phyloP scores from a whole-genome alignment of 2,797 vertebrate genomes.

The Leucoraja ocellata region DNA sequence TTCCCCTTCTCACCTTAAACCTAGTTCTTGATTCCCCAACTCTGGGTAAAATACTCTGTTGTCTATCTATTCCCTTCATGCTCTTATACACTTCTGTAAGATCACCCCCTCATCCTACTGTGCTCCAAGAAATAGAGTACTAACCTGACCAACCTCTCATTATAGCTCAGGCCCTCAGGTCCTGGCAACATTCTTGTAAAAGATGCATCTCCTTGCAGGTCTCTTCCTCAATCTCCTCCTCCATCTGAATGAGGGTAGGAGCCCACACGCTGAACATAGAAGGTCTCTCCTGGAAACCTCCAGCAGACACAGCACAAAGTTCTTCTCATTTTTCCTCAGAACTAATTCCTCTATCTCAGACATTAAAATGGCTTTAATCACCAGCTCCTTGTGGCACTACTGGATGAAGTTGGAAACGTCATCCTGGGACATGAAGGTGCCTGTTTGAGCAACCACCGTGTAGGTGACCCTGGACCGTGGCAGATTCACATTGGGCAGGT shows the following conservation, averaged over 20 bases:
- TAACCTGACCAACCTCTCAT: too few relatives aligned
- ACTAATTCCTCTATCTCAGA: constrained; percentile 72
- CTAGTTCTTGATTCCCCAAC: too few relatives aligned
- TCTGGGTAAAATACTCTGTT: too few relatives aligned
- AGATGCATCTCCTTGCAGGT: constrained; percentile 57
- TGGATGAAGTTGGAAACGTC: constrained; percentile 77
- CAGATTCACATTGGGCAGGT: constrained; percentile 42
- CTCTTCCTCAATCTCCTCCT: constrained; percentile 71
- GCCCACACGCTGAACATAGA: constrained; percentile 66
- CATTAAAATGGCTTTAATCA: constrained; percentile 47
- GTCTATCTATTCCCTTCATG: too few relatives aligned
- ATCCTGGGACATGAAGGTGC: constrained; percentile 73
- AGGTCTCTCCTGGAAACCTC: constrained; percentile 60
- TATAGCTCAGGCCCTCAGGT: constrained; percentile 39
- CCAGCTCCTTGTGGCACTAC: constrained; percentile 76
- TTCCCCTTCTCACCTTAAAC: too few relatives aligned
- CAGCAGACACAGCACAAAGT: constrained; percentile 66
- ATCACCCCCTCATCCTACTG: too few relatives aligned
- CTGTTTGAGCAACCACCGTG: constrained; percentile 56
- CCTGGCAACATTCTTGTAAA: too few relatives aligned
- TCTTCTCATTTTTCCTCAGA: constrained; percentile 67
- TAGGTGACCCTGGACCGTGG: constrained; percentile 55
- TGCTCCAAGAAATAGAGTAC: too few relatives aligned
- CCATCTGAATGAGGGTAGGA: constrained; percentile 71
- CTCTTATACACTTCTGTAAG: too few relatives aligned